Conservation (phyloP, 2,888 invertebrate genomes). For the Apotomis turbidana region DNA sequence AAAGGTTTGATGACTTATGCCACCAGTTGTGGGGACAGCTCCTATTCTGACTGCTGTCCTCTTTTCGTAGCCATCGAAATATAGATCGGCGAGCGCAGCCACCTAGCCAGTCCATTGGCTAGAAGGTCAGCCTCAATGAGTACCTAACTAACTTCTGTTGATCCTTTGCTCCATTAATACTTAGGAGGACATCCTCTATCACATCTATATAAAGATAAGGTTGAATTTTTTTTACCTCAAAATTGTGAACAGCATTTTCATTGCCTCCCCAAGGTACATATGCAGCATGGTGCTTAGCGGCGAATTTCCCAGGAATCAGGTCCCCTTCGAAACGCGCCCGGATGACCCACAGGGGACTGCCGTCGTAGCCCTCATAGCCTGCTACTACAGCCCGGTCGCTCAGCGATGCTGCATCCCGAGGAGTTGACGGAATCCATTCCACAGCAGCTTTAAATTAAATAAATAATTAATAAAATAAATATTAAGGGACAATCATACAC, state of each 20-base stretch:
- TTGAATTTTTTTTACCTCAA: slow-evolving; percentile 61
- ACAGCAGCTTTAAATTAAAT: slow-evolving; percentile 56
- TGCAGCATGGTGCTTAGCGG: slow-evolving; percentile 69
- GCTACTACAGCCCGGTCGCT: slow-evolving; percentile 69
- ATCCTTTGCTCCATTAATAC: too few relatives aligned
- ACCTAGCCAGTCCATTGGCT: too few relatives aligned
- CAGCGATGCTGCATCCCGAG: slow-evolving; percentile 56
- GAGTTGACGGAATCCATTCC: slow-evolving; percentile 69
- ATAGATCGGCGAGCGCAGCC: too few relatives aligned
- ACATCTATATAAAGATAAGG: not conserved
- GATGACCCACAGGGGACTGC: slow-evolving; percentile 77
- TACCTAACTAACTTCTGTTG: too few relatives aligned
- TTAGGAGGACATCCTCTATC: too few relatives aligned
- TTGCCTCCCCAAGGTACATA: slow-evolving; percentile 74
- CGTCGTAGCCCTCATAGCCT: slow-evolving; percentile 74
- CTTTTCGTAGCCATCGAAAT: too few relatives aligned
- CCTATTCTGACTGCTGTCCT: too few relatives aligned
- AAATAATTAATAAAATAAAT: too few relatives aligned
- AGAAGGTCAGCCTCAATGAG: too few relatives aligned
- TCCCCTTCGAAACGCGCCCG: slow-evolving; percentile 68
- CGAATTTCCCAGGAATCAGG: slow-evolving; percentile 74
- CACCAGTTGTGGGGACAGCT: too few relatives aligned
- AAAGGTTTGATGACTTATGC: too few relatives aligned
- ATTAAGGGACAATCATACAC: too few relatives aligned
- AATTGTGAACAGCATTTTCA: slow-evolving; percentile 63